phyloP scores from a whole-genome alignment of 2,113 vertebrate species.

The Oncorhynchus masou region DNA sequence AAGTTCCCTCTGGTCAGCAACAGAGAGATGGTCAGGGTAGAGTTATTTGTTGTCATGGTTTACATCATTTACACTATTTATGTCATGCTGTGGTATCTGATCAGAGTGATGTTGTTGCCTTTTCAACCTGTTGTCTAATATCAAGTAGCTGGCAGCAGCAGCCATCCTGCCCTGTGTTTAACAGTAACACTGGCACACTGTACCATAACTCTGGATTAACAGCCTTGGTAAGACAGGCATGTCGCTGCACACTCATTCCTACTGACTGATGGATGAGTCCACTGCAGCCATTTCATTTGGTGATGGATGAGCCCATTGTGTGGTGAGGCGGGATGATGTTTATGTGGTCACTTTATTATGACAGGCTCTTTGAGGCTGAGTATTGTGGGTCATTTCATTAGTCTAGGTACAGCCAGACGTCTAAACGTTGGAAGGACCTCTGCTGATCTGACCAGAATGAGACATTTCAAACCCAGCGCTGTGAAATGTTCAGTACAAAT shows the following conservation, averaged over 20 bases:
- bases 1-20: too few relatives aligned
- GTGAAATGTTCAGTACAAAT: slow-evolving; percentile 61
- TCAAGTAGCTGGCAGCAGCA: slow-evolving; percentile 61
- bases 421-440: slow-evolving; percentile 50
- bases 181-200: slow-evolving; percentile 58
- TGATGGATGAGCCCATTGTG: slow-evolving; percentile 61
- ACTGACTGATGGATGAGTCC: slow-evolving; percentile 67
- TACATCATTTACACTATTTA: neutral
- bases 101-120: slow-evolving; percentile 33
- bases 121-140: slow-evolving; percentile 34
- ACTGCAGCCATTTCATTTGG: slow-evolving; percentile 56
- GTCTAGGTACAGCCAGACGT: slow-evolving; percentile 62
- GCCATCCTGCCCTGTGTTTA: slow-evolving; percentile 54
- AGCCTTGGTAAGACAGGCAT: slow-evolving; percentile 56
- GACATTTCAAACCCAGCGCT: slow-evolving; percentile 63
- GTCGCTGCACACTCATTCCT: slow-evolving; percentile 60
- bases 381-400: slow-evolving; percentile 65
- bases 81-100: slow-evolving; percentile 7
- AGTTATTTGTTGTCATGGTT: too few relatives aligned
- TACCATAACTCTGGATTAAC: slow-evolving; percentile 69
- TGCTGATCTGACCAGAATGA: slow-evolving; percentile 62
- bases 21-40: too few relatives aligned
- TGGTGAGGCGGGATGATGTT: slow-evolving; percentile 25
- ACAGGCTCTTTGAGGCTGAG: slow-evolving; percentile 37
- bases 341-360: slow-evolving; percentile 41